A percentile compares a stretch with the other conserved stretches of the same genome.
Conservation (phyloP, 2,888 invertebrate species). For the Tineola bisselliella region DNA sequence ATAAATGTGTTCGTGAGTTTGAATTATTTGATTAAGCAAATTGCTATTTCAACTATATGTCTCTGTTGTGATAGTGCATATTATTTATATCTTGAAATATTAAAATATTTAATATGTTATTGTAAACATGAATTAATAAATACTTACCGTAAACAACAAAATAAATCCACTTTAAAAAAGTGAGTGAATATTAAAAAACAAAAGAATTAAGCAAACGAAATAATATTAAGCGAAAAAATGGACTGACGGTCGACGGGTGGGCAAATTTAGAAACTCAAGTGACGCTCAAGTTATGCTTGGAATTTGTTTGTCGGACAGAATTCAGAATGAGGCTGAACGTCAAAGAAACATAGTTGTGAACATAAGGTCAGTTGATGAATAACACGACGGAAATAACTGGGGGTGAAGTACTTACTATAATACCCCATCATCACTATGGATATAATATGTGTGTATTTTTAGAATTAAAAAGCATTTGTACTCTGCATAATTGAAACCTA, state of each 20-base stretch:
- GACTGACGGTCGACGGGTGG: background rate
- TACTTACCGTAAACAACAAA: no score
- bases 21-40: no score
- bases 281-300: background rate
- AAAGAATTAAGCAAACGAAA: background rate
- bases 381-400: background rate
- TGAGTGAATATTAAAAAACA: background rate
- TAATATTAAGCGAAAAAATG: background rate
- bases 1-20: no score
- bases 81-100: no score
- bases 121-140: no score
- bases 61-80: no score
- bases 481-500: no score
- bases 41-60: no score
- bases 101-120: no score
- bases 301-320: constrained; percentile 2
- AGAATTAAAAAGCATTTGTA: no score
- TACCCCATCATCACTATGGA: background rate
- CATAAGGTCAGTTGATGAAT: background rate
- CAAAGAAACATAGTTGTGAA: constrained; percentile 1
- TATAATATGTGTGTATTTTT: no score
- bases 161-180: no score
- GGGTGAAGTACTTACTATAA: background rate
- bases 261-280: background rate
- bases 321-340: background rate